Conservation (phyloP, 1,140 invertebrate genomes). For the Aphis gossypii region DNA sequence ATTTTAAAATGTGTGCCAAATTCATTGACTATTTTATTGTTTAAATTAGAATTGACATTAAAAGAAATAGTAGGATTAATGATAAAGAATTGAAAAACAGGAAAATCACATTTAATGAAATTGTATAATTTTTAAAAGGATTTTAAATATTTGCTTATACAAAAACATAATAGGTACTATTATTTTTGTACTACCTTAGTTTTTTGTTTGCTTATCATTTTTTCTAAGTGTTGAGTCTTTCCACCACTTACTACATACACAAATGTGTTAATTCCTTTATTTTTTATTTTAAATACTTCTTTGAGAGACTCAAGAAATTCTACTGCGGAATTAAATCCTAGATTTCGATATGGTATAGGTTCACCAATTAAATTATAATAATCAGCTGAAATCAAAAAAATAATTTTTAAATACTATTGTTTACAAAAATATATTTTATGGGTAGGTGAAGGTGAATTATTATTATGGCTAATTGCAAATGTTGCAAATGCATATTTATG, state of each 20-base stretch:
- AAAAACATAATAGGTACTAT: neutral
- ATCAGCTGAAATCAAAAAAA: neutral
- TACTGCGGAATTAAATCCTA: neutral
- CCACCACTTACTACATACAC: neutral
- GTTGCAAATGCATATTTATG: too few species aligned
- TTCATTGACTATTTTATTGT: neutral
- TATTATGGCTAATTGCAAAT: too few species aligned
- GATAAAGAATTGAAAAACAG: too few species aligned
- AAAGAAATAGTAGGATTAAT: neutral
- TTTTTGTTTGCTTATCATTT: slow-evolving; percentile 10
- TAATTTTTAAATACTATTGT: neutral
- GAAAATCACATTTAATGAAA: neutral
- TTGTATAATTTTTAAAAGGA: neutral
- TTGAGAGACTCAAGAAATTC: neutral
- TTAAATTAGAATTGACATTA: neutral
- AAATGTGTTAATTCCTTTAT: neutral
- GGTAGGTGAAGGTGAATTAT: too few species aligned
- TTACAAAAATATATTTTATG: neutral
- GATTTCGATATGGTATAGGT: neutral
- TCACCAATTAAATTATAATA: neutral
- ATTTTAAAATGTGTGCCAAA: too few species aligned
- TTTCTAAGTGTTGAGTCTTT: slow-evolving; percentile 10
- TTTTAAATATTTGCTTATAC: neutral
- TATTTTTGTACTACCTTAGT: neutral
- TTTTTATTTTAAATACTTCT: neutral